Evolutionary conservation across 2,888 invertebrate species (phyloP).

Genomic region (Mellilla xanthometata): DNA sequence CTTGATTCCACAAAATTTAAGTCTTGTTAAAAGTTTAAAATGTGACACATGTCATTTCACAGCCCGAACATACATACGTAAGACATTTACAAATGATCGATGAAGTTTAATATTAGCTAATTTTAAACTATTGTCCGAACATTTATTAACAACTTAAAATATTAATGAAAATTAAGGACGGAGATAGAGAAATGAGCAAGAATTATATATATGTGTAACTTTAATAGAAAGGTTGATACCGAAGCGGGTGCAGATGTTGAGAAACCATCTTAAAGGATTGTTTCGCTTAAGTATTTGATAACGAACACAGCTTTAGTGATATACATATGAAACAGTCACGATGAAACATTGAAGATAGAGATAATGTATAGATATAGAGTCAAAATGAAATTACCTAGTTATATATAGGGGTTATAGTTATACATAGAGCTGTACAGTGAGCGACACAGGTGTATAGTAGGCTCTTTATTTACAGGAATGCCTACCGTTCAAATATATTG

Average conservation of each 20-base stretch:
- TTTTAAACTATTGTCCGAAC: slow-evolving; percentile 9
- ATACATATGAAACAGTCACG: slow-evolving; percentile 36
- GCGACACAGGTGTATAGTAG: slow-evolving; percentile 76
- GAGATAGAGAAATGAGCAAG: slow-evolving; percentile 68
- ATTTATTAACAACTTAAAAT: slow-evolving; percentile 27
- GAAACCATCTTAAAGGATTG: no score
- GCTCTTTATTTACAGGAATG: slow-evolving; percentile 64
- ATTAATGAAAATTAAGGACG: slow-evolving; percentile 60
- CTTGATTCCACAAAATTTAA: slow-evolving; percentile 22
- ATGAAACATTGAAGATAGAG: slow-evolving; percentile 21
- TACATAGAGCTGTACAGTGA: slow-evolving; percentile 67
- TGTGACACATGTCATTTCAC: slow-evolving; percentile 25
- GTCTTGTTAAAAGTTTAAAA: slow-evolving; percentile 4
- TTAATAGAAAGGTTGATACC: slow-evolving; percentile 3
- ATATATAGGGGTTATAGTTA: slow-evolving; percentile 37
- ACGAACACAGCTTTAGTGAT: slow-evolving; percentile 65
- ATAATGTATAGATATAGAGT: background rate
- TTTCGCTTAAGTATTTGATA: slow-evolving; percentile 31
- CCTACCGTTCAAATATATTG: slow-evolving; percentile 47
- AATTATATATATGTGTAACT: slow-evolving; percentile 38
- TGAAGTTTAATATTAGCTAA: slow-evolving; percentile 15
- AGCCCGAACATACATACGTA: slow-evolving; percentile 33
- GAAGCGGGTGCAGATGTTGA: slow-evolving; percentile 23
- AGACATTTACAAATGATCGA: slow-evolving; percentile 22
- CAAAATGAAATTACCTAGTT: slow-evolving; percentile 21